A percentile compares a stretch with the other conserved stretches of the same genome.
Conservation (phyloP, 2,113 vertebrate species). For the Lophius piscatorius region DNA sequence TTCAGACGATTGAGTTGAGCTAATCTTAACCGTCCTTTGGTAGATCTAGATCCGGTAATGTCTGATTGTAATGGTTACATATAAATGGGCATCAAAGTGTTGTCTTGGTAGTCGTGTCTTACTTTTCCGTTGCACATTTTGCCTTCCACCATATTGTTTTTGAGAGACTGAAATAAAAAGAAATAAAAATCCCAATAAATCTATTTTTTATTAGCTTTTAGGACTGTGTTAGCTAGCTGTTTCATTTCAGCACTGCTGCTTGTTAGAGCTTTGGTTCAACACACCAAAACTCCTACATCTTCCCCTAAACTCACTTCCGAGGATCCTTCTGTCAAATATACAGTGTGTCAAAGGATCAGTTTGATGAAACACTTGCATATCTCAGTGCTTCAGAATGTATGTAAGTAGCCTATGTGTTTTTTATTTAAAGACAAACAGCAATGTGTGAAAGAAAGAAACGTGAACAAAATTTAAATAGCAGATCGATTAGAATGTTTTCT, state of each 20-base stretch:
- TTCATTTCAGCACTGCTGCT: conserved; percentile 57
- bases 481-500: not conserved
- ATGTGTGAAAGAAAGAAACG: not conserved
- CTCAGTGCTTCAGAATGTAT: conserved; percentile 11
- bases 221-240: conserved; percentile 56
- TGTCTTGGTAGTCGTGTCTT: conserved; percentile 75
- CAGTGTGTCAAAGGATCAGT: conserved; percentile 18
- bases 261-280: conserved; percentile 55
- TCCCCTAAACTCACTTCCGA: conserved; percentile 38
- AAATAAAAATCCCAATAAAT: conserved; percentile 55
- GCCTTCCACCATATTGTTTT: conserved; percentile 57
- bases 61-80: conserved; percentile 38
- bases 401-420: not conserved
- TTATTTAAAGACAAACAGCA: conserved; percentile 5
- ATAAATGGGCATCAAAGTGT: conserved; percentile 65
- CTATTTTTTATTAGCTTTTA: conserved; percentile 76
- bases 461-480: not conserved
- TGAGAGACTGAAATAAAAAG: conserved; percentile 66
- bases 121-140: conserved; percentile 68
- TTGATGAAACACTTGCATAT: conserved; percentile 23
- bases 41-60: conserved; percentile 30
- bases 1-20: conserved; percentile 61
- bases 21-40: conserved; percentile 33
- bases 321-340: conserved; percentile 40
- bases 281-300: conserved; percentile 58